Base-by-base conservation (phyloP, 2,113 vertebrate species). In the Dunckerocampus dactyliophorus region DNA sequence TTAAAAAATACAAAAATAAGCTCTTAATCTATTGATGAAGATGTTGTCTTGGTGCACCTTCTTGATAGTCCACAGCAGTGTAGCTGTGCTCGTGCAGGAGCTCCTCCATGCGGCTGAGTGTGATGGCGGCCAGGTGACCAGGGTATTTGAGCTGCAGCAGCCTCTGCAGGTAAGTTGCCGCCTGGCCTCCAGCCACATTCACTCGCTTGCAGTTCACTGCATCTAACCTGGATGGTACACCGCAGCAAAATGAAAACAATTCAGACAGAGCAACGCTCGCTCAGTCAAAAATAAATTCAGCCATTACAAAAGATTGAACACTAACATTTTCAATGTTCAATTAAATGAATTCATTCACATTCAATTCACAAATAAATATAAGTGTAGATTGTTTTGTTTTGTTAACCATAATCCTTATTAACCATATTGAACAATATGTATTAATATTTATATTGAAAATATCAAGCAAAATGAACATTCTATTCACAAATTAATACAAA, bases 101-200 rank as follows among this genome's bases (percentile, higher is more conserved):
- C 71, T 99, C 95, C 82, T 99, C 97, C 92, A 95, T 94, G 24
- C 96, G 94, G 78, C 94, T 97, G 16, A 96, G 92, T 0, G 96
- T 97, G 74, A 98, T 90, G 48, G 94, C 93, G 0, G 93, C 89
- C 1, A 96, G 89, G 47, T 98, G 95, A 9, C 94, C 96, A 0
- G 96, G 97, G 50, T 99, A 98, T 66, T 99, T 99, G 2, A 99
- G 91, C 85, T 99, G 97, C 15, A 99, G 92, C 31, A 99, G 93
- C 0, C 95, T 92, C 82, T 98, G 97, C 20, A 98, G 92, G 80
- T 98, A 99, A 0, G 92, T 85, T 1, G 93, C 91, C 8, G 93
- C 90, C 28, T 98, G 95, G 74, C 92, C 94, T 0, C 97, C 97
- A 0, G 95, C 97, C 8, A 98, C 86, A 55, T 99, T 98, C 72